These are phyloP conservation scores for Pterobdella sp. DNA, from an alignment of 2,888 invertebrate species.

Conservation along the genomic window DNA sequence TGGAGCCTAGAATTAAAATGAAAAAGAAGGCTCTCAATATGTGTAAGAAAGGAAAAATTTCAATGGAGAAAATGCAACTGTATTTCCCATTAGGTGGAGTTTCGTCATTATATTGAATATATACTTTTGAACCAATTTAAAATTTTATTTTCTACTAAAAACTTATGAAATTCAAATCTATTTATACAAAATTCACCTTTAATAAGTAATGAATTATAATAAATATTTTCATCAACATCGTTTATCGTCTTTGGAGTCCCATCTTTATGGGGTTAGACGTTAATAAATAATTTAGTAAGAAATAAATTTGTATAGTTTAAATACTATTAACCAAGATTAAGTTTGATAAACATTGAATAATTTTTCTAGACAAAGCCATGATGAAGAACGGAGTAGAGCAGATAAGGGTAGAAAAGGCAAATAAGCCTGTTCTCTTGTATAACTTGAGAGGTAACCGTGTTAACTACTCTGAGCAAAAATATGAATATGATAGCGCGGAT, in stretches of 20 bases:
- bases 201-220: neutral
- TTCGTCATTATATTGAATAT: neutral
- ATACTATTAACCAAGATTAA: too few relatives aligned
- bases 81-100: conserved; percentile 16
- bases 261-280: too few relatives aligned
- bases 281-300: too few relatives aligned
- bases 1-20: conserved; percentile 18
- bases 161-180: neutral
- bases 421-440: neutral
- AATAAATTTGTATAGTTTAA: too few relatives aligned
- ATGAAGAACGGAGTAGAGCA: too few relatives aligned
- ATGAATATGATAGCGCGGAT: neutral
- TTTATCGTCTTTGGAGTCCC: too few relatives aligned
- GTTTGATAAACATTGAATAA: too few relatives aligned
- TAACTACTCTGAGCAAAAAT: too few relatives aligned
- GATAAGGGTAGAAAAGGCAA: conserved; percentile 2
- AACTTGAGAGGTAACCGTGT: too few relatives aligned
- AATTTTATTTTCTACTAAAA: neutral
- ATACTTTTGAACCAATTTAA: neutral
- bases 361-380: too few relatives aligned
- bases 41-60: conserved; percentile 13
- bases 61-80: conserved; percentile 11
- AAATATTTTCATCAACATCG: too few relatives aligned
- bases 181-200: neutral
- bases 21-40: conserved; percentile 18